Percentiles rank a stretch among this genome's conserved stretches.
phyloP scores from a whole-genome alignment of 1,140 invertebrate species.

The Trinorchestia longiramus region DNA sequence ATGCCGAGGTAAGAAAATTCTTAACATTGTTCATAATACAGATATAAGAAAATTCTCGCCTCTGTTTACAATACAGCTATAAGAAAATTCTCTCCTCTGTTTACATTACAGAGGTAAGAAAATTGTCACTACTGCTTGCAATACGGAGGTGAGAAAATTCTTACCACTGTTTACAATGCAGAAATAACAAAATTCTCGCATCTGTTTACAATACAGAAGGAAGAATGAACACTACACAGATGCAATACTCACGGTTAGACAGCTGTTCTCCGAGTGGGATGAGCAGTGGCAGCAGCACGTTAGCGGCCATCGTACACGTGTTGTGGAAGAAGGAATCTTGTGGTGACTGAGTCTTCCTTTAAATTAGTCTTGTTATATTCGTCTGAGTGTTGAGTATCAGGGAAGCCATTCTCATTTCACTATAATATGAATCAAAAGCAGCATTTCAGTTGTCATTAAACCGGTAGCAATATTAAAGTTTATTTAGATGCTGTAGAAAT shows the following conservation, averaged over 20 bases:
- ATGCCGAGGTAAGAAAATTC: too few relatives aligned
- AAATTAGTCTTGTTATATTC: not conserved
- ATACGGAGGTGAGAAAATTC: too few relatives aligned
- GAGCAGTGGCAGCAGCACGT: slow-evolving; percentile 51
- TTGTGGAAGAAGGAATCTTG: not conserved
- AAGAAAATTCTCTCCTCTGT: too few relatives aligned
- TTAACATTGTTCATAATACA: too few relatives aligned
- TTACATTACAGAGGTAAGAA: too few relatives aligned
- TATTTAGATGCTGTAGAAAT: not conserved
- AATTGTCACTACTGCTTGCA: too few relatives aligned
- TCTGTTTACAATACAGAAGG: not conserved
- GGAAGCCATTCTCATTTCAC: not conserved
- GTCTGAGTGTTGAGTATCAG: not conserved
- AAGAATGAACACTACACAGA: not conserved
- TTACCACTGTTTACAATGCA: too few relatives aligned
- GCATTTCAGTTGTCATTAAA: not conserved
- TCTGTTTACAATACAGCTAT: too few relatives aligned
- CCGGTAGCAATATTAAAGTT: not conserved
- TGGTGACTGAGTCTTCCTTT: not conserved
- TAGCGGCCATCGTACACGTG: not conserved
- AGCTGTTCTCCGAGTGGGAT: slow-evolving; percentile 52
- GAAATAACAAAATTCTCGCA: not conserved
- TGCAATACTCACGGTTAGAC: slow-evolving; percentile 29
- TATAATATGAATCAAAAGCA: not conserved
- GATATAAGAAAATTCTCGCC: too few relatives aligned